These are phyloP conservation scores for Leucoma salicis DNA, from an alignment of 2,888 invertebrate species.

Conservation along the genomic window DNA sequence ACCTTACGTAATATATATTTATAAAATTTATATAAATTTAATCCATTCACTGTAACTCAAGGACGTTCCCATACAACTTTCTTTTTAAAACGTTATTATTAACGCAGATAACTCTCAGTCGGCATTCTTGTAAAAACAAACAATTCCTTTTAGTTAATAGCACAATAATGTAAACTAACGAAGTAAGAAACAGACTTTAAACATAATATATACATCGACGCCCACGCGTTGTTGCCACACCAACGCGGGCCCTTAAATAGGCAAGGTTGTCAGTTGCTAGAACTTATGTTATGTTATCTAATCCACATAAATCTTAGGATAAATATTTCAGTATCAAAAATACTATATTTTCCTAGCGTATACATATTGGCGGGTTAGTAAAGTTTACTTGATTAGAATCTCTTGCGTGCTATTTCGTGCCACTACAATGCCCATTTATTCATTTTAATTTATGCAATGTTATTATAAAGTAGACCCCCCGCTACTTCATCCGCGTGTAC, in stretches of 20 bases:
- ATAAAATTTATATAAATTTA: no score
- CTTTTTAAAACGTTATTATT: conserved; percentile 9
- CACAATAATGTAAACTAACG: conserved; percentile 33
- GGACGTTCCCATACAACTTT: conserved; percentile 1
- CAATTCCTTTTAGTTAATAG: conserved; percentile 29
- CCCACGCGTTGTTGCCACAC: conserved; percentile 43
- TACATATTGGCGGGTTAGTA: no score
- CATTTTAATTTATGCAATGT: no score
- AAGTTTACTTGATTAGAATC: no score
- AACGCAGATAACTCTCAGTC: conserved; percentile 15
- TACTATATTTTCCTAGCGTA: no score
- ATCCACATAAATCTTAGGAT: no score
- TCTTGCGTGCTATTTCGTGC: no score
- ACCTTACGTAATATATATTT: no score
- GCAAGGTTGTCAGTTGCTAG: conserved; percentile 18
- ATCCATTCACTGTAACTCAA: conserved; percentile 2
- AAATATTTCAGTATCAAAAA: no score
- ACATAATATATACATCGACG: conserved; percentile 23
- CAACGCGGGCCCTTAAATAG: conserved; percentile 14
- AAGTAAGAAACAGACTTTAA: conserved; percentile 30
- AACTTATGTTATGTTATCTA: neutral
- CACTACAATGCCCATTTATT: no score
- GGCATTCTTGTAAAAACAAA: conserved; percentile 26
- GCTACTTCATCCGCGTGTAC: no score
- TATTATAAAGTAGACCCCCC: no score